Evolutionary conservation across 1,140 invertebrate genomes (phyloP), one percentile per base, ranked within the genome.

Genomic region (Artemia franciscana): DNA sequence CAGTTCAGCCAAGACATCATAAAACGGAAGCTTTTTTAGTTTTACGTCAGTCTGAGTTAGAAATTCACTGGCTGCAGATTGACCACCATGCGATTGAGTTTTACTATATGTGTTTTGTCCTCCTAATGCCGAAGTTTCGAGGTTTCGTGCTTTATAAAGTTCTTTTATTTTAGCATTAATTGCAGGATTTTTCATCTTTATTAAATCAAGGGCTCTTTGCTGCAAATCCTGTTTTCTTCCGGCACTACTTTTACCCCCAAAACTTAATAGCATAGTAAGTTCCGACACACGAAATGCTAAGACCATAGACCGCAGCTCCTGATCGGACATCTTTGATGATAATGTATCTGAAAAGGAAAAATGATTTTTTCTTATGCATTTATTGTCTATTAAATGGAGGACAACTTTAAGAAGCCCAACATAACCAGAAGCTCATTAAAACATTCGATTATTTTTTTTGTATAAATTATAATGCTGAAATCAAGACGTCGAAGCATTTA

Each of bases 21-120:
- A 97, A 73, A 96, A 97, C 12, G 92, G 91, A 56, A 97, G 76
- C 70, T 80, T 83, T 73, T 90, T 91, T 63, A 95, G 81, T 69
- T 81, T 82, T 0, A 96, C 88, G 76, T 95, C 90, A 0, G 90
- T 89, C 73, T 90, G 86, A 21, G 92, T 82, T 1, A 85, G 89
- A 71, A 74, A 71, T n/a, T 65, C 58, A n/a, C n/a, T n/a, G 9
- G 12, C 26, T 25, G 15, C 12, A 3, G 18, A 18, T 15, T 18
- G 24, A 2, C 24, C 18, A 1, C 18, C 58, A 25, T 59, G 23
- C 15, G 58, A 24, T 3, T 59, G 58, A 15, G 24, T 23, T 25
- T 9, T 18, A 18, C 12, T 18, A 12, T 25, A 25, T 3, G 58
- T 9, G 23, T 23, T 25, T 12, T 59, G 58, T 15, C 24, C 24